Evolutionary conservation across 2,113 vertebrate genomes (phyloP).

Genomic region (Malurus melanocephalus): DNA sequence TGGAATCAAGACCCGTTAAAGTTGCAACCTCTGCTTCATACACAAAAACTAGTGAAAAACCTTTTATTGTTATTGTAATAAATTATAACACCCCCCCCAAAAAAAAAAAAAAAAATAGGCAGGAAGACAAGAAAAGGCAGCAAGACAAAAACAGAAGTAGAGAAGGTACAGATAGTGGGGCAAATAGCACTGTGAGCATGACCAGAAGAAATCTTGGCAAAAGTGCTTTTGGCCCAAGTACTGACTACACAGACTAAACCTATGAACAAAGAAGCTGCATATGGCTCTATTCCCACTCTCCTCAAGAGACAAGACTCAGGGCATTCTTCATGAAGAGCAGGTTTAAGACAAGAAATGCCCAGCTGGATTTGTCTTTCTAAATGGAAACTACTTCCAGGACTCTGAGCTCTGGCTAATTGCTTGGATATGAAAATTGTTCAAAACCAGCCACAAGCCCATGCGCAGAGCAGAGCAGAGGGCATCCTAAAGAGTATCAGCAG

Average conservation of each 20-base stretch:
- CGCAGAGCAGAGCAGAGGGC: not conserved
- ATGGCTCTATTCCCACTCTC: not conserved
- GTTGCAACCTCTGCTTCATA: not conserved
- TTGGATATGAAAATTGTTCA: not conserved
- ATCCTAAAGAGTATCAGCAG: not conserved
- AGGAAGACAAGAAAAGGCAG: not conserved
- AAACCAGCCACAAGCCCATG: not conserved
- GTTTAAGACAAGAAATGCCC: not conserved
- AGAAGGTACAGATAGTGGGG: not conserved
- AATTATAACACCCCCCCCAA: not conserved
- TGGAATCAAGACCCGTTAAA: not conserved
- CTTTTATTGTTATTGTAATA: not conserved
- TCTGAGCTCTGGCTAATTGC: not conserved
- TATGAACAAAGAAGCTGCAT: not conserved
- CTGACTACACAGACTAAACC: not conserved
- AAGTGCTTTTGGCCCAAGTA: not conserved
- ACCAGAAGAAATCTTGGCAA: not conserved
- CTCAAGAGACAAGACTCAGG: not conserved
- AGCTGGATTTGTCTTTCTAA: not conserved
- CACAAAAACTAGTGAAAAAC: not conserved
- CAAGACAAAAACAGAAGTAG: not conserved
- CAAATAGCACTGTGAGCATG: not conserved
- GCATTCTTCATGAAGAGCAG: rapidly evolving
- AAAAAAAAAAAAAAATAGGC: not conserved
- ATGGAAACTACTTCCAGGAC: not conserved